Base-by-base conservation (phyloP, 1,140 invertebrate species). In the Lucilia cuprina region DNA sequence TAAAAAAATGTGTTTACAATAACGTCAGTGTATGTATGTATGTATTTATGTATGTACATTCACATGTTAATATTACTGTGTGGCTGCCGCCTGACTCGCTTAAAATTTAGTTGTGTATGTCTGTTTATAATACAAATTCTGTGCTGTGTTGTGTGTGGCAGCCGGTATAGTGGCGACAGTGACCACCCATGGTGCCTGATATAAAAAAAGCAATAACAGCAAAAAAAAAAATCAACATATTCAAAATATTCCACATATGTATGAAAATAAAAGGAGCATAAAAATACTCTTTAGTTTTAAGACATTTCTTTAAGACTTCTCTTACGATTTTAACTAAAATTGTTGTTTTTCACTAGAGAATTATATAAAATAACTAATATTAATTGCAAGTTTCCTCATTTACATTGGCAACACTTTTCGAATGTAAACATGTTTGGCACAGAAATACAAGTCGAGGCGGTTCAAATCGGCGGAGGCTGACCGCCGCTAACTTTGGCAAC, bases 111-210 rank as follows among this genome's bases (percentile, higher is more conserved):
- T 49, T 49, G 25, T 30, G 25, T 30, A 30, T 30, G 25, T 30
- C 25, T 30, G 25, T 30, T 30, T 30, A 30, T 30, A 30, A 30
- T 30, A 30, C 3, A 30, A 30, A 30, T n/a, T n/a, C n/a, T n/a
- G 3, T 30, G 25, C 41, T 41, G 41, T 41, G 41, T 41, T 41
- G 41, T 41, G 41, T 41, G 65, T 70, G 65, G 21, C 65, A 70
- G 65, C 19, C 65, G 65, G n/a, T 70, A 70, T 21, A 70, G 65
- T 70, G 77, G 77, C 77, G 77, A 80, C 77, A 50, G 77, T 80
- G 77, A 49, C 77, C 77, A 80, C 77, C 77, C 77, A 80, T 80
- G 41, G 77, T 21, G 77, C n/a, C 41, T 80, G 25, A 30, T 30
- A 30, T 70, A 12, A 70, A 25, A 4, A 70, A 55, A 55, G 17